phyloP scores from a whole-genome alignment of 2,888 invertebrate species.

The Troides oblongomaculatus region DNA sequence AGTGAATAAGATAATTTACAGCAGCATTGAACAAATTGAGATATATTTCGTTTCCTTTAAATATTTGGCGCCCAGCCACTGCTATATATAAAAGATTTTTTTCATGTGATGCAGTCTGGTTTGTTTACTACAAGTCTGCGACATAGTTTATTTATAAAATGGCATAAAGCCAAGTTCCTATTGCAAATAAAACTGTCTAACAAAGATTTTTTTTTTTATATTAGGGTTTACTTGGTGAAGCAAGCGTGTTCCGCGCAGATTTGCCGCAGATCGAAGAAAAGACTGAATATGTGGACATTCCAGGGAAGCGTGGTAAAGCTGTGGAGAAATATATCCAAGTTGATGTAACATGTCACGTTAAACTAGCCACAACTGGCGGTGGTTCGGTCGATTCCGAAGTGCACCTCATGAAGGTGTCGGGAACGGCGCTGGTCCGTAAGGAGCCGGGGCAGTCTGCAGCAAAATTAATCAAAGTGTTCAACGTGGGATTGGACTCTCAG shows the following conservation, averaged over 20 bases:
- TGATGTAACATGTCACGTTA: slow-evolving; percentile 84
- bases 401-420: slow-evolving; percentile 84
- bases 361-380: slow-evolving; percentile 80
- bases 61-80: slow-evolving; percentile 19
- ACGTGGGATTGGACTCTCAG: slow-evolving; percentile 85
- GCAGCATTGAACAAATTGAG: slow-evolving; percentile 3
- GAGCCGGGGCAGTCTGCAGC: slow-evolving; percentile 79
- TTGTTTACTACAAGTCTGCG: slow-evolving; percentile 45
- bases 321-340: slow-evolving; percentile 84
- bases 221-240: slow-evolving; percentile 81
- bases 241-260: slow-evolving; percentile 84
- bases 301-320: slow-evolving; percentile 69
- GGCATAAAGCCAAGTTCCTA: slow-evolving; percentile 8
- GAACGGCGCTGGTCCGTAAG: slow-evolving; percentile 82
- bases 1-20: slow-evolving; percentile 39
- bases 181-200: not conserved
- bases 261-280: slow-evolving; percentile 83
- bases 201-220: slow-evolving; percentile 36
- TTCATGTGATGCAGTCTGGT: slow-evolving; percentile 26
- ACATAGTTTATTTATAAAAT: slow-evolving; percentile 25
- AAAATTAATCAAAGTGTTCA: slow-evolving; percentile 80
- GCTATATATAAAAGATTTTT: slow-evolving; percentile 15
- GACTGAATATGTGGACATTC: slow-evolving; percentile 79
- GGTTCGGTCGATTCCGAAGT: slow-evolving; percentile 79
- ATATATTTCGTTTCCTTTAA: slow-evolving; percentile 5